Evolutionary conservation across 2,888 invertebrate species (phyloP).

Genomic region (Aplocera efformata): DNA sequence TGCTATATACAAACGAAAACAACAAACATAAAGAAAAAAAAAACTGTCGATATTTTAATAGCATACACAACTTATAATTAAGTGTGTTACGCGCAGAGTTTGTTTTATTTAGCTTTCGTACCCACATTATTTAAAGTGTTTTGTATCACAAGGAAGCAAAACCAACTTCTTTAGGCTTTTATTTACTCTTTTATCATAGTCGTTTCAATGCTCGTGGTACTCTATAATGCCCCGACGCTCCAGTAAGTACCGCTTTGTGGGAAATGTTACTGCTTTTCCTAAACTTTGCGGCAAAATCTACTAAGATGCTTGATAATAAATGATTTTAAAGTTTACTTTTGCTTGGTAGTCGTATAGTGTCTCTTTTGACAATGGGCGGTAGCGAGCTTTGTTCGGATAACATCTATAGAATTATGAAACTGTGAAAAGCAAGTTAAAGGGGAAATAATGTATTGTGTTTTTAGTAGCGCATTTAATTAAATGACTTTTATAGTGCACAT

Average conservation of each 20-base stretch:
- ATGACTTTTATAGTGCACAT: too few relatives aligned
- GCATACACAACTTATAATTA: too few relatives aligned
- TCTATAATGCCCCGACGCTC: slow-evolving; percentile 25
- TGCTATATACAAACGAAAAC: too few relatives aligned
- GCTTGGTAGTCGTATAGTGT: slow-evolving; percentile 8
- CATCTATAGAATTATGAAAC: slow-evolving; percentile 5
- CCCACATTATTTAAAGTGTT: slow-evolving; percentile 52
- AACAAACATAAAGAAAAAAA: too few relatives aligned
- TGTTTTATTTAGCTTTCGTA: slow-evolving; percentile 51
- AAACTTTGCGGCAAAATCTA: slow-evolving; percentile 19
- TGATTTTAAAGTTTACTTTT: slow-evolving; percentile 18
- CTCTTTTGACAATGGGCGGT: slow-evolving; percentile 9
- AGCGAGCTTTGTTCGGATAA: too few relatives aligned
- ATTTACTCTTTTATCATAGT: slow-evolving; percentile 39
- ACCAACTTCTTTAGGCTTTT: slow-evolving; percentile 39
- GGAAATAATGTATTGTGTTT: too few relatives aligned
- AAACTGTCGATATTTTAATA: too few relatives aligned
- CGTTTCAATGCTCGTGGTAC: slow-evolving; percentile 33
- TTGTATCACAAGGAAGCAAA: slow-evolving; percentile 43
- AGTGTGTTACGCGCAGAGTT: too few relatives aligned
- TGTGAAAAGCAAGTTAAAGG: slow-evolving; percentile 7
- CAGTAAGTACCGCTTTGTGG: slow-evolving; percentile 25
- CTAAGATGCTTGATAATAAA: slow-evolving; percentile 18
- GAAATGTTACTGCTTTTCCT: slow-evolving; percentile 25
- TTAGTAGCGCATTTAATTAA: too few relatives aligned